Base-by-base conservation (phyloP, 1,140 invertebrate species). In the Venturia canescens region DNA sequence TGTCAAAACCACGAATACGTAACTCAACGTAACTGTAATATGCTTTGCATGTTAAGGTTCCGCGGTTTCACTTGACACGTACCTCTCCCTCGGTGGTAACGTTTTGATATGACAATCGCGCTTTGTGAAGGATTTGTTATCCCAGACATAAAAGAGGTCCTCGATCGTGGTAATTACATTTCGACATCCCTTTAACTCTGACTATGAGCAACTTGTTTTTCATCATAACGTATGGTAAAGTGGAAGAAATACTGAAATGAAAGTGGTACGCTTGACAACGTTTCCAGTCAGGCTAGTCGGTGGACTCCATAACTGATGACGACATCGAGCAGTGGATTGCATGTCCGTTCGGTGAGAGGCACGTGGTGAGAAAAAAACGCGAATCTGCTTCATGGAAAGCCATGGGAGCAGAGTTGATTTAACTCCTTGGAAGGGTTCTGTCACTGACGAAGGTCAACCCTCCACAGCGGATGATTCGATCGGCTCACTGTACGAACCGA, bases 381-480 rank as follows among this genome's bases (percentile, higher is more conserved):
- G 66, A 29, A 18, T 15, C 29, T 15, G 29, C 7, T 16, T 18
- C n/a, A 63, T 21, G 29, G 44, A 31, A 48, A 66, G 60, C n/a
- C 1, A 44, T 77, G 21, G 31, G 34, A 18, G n/a, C 34, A 23
- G n/a, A 7, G 15, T 60, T 60, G 38, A 60, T n/a, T 60, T 23
- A 21, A 66, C 53, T 77, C n/a, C 57, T 77, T 21, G 57, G 21
- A 27, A 11, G 38, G 57, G 48, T n/a, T 76, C 53, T 69, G 16
- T 69, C 27, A 26, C 53, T 77, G 57, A 31, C 34, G 34, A 83
- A 85, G 86, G 86, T 87, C 85, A 81, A 83, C 83, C 82, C 77
- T 79, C 74, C 79, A 81, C 86, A 84, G 77, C 80, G 81, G 88
- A 90, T 90, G 89, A 91, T 91, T 91, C 90, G 90, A 91, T 90